Percentiles rank a stretch among this genome's conserved stretches.
phyloP scores from a whole-genome alignment of 2,113 vertebrate genomes.

The Ageneiosus marmoratus region DNA sequence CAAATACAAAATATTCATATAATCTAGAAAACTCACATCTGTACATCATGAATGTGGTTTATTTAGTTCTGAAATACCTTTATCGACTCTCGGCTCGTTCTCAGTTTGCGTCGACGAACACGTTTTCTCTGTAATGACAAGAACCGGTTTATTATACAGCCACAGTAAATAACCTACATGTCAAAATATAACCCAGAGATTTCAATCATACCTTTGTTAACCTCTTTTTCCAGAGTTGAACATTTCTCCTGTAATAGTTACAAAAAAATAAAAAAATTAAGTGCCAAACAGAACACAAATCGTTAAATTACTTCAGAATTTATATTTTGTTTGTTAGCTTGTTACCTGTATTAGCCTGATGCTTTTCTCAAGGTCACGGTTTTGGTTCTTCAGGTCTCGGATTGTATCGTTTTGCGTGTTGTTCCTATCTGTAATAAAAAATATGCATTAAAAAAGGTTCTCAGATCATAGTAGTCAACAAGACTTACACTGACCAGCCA shows the following conservation, averaged over 20 bases:
- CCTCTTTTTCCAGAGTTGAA: conserved; percentile 71
- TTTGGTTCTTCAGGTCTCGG: conserved; percentile 79
- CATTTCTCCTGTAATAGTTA: conserved; percentile 75
- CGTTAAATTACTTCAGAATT: neutral
- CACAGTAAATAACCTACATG: conserved; percentile 13
- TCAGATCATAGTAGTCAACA: neutral
- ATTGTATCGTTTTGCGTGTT: conserved; percentile 78
- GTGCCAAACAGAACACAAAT: neutral
- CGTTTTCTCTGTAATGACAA: conserved; percentile 70
- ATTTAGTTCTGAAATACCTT: conserved; percentile 74
- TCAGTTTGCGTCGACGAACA: conserved; percentile 79
- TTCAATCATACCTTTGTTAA: conserved; percentile 76
- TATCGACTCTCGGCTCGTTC: conserved; percentile 77
- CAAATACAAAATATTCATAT: neutral
- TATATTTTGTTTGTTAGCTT: neutral
- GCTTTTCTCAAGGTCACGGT: conserved; percentile 77
- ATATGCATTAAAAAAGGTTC: too few species aligned
- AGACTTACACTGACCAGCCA: too few species aligned
- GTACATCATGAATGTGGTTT: neutral
- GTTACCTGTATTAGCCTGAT: conserved; percentile 82
- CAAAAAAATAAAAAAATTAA: neutral
- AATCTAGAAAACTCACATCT: neutral
- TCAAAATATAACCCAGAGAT: neutral
- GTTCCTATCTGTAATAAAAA: conserved; percentile 75
- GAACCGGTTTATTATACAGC: conserved; percentile 24